Percentiles rank a stretch among this genome's conserved stretches.
phyloP scores from a whole-genome alignment of 2,797 vertebrate genomes.

The Apodemus agrarius region DNA sequence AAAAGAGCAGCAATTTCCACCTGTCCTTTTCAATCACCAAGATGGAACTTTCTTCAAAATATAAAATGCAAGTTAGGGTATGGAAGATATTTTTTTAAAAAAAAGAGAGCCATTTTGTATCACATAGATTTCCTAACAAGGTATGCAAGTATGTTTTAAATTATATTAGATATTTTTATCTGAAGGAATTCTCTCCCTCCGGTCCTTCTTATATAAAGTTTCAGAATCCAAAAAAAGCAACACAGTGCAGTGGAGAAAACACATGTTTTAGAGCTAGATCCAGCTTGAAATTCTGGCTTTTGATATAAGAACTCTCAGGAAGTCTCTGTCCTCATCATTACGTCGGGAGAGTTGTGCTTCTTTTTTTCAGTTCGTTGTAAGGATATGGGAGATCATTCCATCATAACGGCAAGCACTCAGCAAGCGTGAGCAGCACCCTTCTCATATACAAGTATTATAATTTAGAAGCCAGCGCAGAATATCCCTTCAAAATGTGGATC shows the following conservation, averaged over 20 bases:
- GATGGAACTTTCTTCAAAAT: slow-evolving; percentile 39
- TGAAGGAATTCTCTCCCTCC: background rate
- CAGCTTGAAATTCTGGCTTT: background rate
- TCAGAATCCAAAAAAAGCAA: slow-evolving; percentile 28
- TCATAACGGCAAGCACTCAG: background rate
- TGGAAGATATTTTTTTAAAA: background rate
- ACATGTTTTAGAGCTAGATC: background rate
- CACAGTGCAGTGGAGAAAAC: background rate
- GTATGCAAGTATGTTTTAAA: slow-evolving; percentile 1
- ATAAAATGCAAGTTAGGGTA: background rate
- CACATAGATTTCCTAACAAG: background rate
- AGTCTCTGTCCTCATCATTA: slow-evolving; percentile 14
- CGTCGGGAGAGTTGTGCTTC: slow-evolving; percentile 10
- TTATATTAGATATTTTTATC: background rate
- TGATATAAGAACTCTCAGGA: background rate
- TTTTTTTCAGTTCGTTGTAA: background rate
- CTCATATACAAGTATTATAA: background rate
- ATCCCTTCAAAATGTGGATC: background rate
- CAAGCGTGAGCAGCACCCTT: background rate
- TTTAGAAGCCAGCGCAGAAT: background rate
- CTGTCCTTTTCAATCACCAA: slow-evolving; percentile 27
- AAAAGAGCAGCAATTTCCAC: slow-evolving; percentile 42
- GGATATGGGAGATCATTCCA: slow-evolving; percentile 14
- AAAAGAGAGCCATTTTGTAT: background rate
- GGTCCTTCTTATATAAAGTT: background rate